These are phyloP conservation scores for Euglossa dilemma DNA, from an alignment of 1,140 invertebrate species.

Conservation along the genomic window DNA sequence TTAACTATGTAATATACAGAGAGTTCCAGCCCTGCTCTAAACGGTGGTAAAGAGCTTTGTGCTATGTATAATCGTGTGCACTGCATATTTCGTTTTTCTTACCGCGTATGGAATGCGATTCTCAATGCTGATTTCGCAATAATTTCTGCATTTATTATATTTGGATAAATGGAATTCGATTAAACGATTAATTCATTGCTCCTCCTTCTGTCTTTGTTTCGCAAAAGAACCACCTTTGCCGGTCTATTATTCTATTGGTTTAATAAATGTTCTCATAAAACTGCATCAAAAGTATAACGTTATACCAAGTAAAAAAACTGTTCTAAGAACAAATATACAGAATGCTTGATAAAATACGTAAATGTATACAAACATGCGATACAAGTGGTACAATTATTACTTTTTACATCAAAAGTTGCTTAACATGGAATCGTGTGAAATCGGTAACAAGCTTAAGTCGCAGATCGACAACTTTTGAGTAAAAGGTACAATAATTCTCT, in stretches of 20 bases:
- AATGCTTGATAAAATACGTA: background rate
- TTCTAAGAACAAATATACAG: background rate
- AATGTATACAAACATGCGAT: background rate
- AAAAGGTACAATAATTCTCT: background rate
- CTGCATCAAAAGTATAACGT: background rate
- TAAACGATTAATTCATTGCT: background rate
- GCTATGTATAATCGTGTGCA: slow-evolving; percentile 82
- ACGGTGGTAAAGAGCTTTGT: slow-evolving; percentile 77
- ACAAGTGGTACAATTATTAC: background rate
- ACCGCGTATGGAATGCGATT: slow-evolving; percentile 74
- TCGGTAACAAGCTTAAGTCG: background rate
- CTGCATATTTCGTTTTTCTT: slow-evolving; percentile 68
- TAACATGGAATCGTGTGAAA: background rate
- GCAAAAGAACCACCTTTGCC: background rate
- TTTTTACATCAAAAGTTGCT: background rate
- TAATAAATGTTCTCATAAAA: background rate
- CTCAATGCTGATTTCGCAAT: slow-evolving; percentile 60
- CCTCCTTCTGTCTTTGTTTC: background rate
- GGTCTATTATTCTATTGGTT: background rate
- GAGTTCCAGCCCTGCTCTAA: slow-evolving; percentile 73
- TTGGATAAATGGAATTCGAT: background rate
- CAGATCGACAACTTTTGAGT: background rate
- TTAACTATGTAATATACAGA: slow-evolving; percentile 72
- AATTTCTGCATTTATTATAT: background rate
- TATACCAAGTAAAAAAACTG: background rate